These are phyloP conservation scores for Macropodus opercularis DNA, from an alignment of 2,797 vertebrate species.

Conservation along the genomic window DNA sequence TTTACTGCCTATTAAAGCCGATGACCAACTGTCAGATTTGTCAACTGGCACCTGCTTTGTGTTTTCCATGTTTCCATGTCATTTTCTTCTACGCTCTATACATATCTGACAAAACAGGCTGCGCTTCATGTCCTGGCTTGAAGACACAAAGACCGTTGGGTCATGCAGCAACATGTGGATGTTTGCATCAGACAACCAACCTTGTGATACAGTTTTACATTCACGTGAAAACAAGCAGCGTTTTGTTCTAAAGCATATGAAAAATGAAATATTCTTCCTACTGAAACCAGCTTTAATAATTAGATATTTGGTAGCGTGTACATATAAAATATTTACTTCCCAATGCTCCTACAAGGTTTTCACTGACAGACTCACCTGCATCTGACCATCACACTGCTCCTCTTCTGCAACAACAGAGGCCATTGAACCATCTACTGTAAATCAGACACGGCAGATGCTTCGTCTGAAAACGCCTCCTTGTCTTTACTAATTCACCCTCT, in stretches of 20 bases:
- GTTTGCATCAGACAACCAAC: neutral
- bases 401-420: conserved; percentile 52
- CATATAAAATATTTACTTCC: neutral
- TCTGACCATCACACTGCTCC: conserved; percentile 56
- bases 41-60: neutral
- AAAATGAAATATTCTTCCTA: neutral
- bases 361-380: conserved; percentile 63
- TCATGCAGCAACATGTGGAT: neutral
- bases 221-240: neutral
- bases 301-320: neutral
- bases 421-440: conserved; percentile 36
- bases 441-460: conserved; percentile 6
- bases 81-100: neutral
- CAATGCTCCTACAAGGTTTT: neutral
- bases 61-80: neutral
- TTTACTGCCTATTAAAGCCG: neutral
- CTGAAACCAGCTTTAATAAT: neutral
- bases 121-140: too few species aligned
- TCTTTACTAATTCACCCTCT: neutral
- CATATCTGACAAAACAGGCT: neutral
- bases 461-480: conserved; percentile 1
- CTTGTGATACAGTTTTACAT: neutral
- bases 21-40: neutral
- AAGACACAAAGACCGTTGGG: neutral
- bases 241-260: neutral